A percentile compares a stretch with the other conserved stretches of the same genome.
Conservation (phyloP, 1,140 invertebrate genomes). For the Solenopsis fugax region DNA sequence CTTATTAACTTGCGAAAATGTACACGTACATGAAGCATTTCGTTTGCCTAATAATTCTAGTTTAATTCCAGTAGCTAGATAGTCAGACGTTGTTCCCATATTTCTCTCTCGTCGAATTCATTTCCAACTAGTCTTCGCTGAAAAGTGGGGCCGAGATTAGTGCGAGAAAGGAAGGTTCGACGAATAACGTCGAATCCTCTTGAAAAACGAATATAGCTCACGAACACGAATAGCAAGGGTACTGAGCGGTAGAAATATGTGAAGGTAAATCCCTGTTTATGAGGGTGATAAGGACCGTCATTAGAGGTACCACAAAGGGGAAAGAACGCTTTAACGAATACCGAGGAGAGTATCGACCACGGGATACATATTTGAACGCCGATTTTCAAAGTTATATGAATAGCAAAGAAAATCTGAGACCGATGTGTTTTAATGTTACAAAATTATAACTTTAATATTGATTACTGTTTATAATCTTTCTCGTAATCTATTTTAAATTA, state of each 20-base stretch:
- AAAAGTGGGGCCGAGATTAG: constrained; percentile 12
- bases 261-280: constrained; percentile 75
- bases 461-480: background rate
- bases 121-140: constrained; percentile 9
- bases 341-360: constrained; percentile 41
- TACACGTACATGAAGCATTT: background rate
- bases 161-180: constrained; percentile 4
- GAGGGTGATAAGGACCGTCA: constrained; percentile 75
- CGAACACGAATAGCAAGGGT: constrained; percentile 63
- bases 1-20: background rate
- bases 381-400: constrained; percentile 31
- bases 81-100: background rate
- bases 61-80: background rate
- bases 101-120: constrained; percentile 27
- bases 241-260: constrained; percentile 66
- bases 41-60: background rate
- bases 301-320: constrained; percentile 71
- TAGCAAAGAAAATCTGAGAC: background rate
- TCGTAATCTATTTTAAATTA: background rate
- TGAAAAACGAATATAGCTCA: constrained; percentile 61
- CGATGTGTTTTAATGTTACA: background rate
- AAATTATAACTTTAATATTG: background rate
- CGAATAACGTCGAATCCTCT: constrained; percentile 65
- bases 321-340: constrained; percentile 47
- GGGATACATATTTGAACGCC: constrained; percentile 22